Conservation (phyloP, 2,113 vertebrate genomes). For the Xiphophorus maculatus region DNA sequence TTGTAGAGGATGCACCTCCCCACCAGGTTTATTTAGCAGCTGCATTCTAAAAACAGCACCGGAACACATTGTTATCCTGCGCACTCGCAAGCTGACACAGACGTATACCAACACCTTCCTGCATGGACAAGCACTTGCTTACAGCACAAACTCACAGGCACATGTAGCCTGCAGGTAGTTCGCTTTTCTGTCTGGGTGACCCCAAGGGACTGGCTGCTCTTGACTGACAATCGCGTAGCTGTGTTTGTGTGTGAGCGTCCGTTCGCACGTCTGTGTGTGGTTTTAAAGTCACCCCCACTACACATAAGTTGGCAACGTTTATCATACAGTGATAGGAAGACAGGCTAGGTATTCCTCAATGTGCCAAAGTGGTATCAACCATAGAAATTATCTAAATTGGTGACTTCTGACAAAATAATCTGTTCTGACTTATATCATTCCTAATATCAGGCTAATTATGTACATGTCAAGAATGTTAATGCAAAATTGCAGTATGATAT, state of each 20-base stretch:
- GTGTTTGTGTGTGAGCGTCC: neutral
- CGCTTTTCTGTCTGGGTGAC: conserved; percentile 27
- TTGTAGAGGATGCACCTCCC: conserved; percentile 7
- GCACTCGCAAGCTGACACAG: conserved; percentile 12
- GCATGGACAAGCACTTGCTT: neutral
- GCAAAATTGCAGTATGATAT: neutral
- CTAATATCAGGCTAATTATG: neutral
- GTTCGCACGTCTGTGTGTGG: neutral
- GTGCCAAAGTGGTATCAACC: conserved; percentile 44
- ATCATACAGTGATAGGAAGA: conserved; percentile 44
- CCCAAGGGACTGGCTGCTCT: conserved; percentile 31
- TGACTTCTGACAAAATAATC: neutral
- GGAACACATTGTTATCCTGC: conserved; percentile 13
- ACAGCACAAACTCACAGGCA: neutral
- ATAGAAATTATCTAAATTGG: conserved; percentile 1
- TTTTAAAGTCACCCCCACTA: conserved; percentile 22
- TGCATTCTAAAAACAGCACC: conserved; percentile 31
- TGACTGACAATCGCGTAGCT: conserved; percentile 58
- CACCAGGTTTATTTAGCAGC: conserved; percentile 21
- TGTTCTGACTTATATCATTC: neutral
- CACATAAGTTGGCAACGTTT: conserved; percentile 32
- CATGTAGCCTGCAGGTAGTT: conserved; percentile 14
- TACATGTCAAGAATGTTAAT: neutral
- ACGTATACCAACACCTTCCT: conserved; percentile 1
- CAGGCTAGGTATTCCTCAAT: conserved; percentile 65